Percentiles rank a stretch among this genome's conserved stretches.
Evolutionary conservation across 1,140 invertebrate genomes (phyloP).

Genomic region (Schlechtendalia chinensis): DNA sequence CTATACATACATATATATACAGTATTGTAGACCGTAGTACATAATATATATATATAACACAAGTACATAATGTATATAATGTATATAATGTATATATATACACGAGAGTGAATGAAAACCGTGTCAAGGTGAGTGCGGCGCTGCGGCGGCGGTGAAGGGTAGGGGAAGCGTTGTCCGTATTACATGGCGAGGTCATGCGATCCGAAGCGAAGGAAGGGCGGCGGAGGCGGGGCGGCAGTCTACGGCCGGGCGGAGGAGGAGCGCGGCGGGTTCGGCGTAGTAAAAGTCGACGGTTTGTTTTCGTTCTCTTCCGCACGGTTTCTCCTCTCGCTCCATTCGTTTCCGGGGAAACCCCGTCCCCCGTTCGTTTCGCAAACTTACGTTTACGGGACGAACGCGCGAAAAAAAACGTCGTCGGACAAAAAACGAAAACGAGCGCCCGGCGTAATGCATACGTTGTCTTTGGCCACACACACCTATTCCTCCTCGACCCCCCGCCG

Average conservation of each 20-base stretch:
- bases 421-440: too few relatives aligned
- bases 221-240: not conserved
- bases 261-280: not conserved
- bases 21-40: slow-evolving; percentile 7
- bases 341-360: slow-evolving; percentile 35
- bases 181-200: slow-evolving; percentile 41
- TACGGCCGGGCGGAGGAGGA: not conserved
- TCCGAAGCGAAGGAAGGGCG: not conserved
- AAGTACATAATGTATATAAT: not conserved
- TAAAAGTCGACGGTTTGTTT: slow-evolving; percentile 48
- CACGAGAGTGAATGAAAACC: slow-evolving; percentile 47
- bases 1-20: slow-evolving; percentile 8
- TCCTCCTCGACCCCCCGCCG: not conserved
- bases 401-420: not conserved
- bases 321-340: slow-evolving; percentile 27
- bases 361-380: not conserved
- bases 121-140: slow-evolving; percentile 44
- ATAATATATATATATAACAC: slow-evolving; percentile 11
- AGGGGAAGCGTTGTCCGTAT: slow-evolving; percentile 44
- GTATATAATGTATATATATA: slow-evolving; percentile 30
- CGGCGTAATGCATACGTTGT: too few relatives aligned
- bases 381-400: not conserved
- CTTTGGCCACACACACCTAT: slow-evolving; percentile 5
- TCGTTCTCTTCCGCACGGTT: slow-evolving; percentile 43
- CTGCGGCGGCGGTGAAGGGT: not conserved